Base-by-base conservation (phyloP, 1,140 invertebrate genomes). In the Achatina immaculata region DNA sequence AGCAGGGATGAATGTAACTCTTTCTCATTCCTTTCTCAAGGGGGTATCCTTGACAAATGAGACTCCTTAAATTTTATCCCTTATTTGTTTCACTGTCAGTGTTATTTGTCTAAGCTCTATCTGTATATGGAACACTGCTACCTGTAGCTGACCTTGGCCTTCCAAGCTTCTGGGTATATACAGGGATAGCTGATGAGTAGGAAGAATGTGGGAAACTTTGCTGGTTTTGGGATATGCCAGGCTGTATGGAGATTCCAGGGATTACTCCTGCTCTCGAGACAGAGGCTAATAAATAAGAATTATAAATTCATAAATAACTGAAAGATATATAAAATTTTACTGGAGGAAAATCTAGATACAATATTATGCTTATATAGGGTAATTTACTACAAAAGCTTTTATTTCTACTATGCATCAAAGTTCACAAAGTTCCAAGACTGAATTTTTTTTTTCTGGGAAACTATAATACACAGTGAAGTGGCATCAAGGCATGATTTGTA, bases 111-210 rank as follows among this genome's bases (percentile, higher is more conserved):
- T 75, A 45, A 34, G 2, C 9, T 42, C 72, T 51, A 74, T 43
- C 72, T 74, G 72, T 9, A 31, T 38, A 43, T 31, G 36, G 28
- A 40, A 16, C 24, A 16, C 66, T 68, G 7, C 43, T 40, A 58
- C 38, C n/a, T n/a, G 82, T 71, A 19, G 88, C 89, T 24, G 88
- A 89, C 51, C 84, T 68, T 0, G 89, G 89, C 40, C 89, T 76
- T 51, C 80, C 75, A 69, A 89, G 75, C 83, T 87, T 88, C 81
- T 89, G 86, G 28, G 86, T 87, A 85, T 90, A 90, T 66, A 89
- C 85, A 74, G 88, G 85, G 21, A 90, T 87, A 81, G 89, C 89
- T 80, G 88, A 88, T 28, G 88, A 85, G 43, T 84, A 82, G 58
- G 88, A 84, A 21, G 82, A 80, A 31, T 81, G 80, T 42, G 78